Evolutionary conservation across 2,888 invertebrate genomes (phyloP).

Genomic region (Tachina lurida): DNA sequence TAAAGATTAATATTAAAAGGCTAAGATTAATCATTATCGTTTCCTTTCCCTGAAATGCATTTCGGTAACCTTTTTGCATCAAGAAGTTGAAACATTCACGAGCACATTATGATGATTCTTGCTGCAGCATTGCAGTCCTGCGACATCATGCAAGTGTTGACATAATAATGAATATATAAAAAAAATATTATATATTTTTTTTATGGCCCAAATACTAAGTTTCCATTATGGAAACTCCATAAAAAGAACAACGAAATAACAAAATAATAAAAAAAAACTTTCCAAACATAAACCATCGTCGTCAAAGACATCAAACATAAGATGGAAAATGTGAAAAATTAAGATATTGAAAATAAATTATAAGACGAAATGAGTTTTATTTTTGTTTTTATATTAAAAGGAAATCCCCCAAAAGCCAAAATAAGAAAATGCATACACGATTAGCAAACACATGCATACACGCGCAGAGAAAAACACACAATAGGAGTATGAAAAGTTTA

Average conservation of each 20-base stretch:
- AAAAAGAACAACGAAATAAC: not conserved
- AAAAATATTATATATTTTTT: slow-evolving; percentile 3
- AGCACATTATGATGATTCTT: not conserved
- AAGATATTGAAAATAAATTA: slow-evolving; percentile 49
- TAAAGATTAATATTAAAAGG: too few relatives aligned
- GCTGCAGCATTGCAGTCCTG: not conserved
- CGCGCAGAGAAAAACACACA: not conserved
- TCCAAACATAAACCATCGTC: slow-evolving; percentile 1
- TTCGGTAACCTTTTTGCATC: too few relatives aligned
- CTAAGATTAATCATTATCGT: too few relatives aligned
- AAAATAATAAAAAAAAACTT: slow-evolving; percentile 12
- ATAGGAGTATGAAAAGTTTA: slow-evolving; percentile 10
- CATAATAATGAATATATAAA: slow-evolving; percentile 24
- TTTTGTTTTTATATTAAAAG: slow-evolving; percentile 33
- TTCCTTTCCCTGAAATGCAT: too few relatives aligned
- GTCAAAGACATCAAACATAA: slow-evolving; percentile 16
- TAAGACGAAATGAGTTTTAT: slow-evolving; percentile 20
- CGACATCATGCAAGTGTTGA: slow-evolving; percentile 10
- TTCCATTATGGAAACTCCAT: slow-evolving; percentile 4
- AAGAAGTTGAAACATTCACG: too few relatives aligned
- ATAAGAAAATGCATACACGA: not conserved
- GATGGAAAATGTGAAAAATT: slow-evolving; percentile 32
- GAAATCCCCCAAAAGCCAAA: not conserved
- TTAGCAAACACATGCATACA: not conserved
- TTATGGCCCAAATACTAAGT: slow-evolving; percentile 21